Evolutionary conservation across 2,888 invertebrate genomes (phyloP).

Genomic region (Clivina fossor): DNA sequence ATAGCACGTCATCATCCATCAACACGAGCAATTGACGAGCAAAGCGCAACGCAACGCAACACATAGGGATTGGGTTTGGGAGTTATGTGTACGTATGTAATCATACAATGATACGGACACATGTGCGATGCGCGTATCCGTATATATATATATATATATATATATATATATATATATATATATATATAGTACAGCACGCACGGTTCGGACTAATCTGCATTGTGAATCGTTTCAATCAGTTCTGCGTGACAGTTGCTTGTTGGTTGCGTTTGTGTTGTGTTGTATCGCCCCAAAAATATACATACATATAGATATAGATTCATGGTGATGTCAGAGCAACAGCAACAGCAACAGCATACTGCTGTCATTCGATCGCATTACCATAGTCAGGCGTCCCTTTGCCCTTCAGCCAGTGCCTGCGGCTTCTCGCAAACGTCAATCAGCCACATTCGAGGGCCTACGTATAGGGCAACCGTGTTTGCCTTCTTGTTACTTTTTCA

Average conservation of each 20-base stretch:
- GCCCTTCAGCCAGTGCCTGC: too few species aligned
- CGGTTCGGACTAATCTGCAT: conserved; percentile 50
- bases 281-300: conserved; percentile 31
- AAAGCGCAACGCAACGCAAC: too few species aligned
- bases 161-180: too few species aligned
- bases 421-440: conserved; percentile 49
- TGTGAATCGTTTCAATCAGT: conserved; percentile 47
- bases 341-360: conserved; percentile 34
- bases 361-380: conserved; percentile 45
- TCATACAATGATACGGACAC: too few species aligned
- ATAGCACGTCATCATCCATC: too few species aligned
- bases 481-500: conserved; percentile 46
- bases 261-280: background rate
- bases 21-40: too few species aligned
- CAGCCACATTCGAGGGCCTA: conserved; percentile 22
- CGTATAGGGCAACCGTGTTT: conserved; percentile 1
- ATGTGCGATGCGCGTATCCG: too few species aligned
- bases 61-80: too few species aligned
- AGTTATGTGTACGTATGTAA: too few species aligned
- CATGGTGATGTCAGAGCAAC: conserved; percentile 47
- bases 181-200: too few species aligned
- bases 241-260: conserved; percentile 47
- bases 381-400: too few species aligned
- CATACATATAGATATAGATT: conserved; percentile 51
- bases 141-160: too few species aligned